Base-by-base conservation (phyloP, 2,888 invertebrate genomes). In the Dusona sp. region DNA sequence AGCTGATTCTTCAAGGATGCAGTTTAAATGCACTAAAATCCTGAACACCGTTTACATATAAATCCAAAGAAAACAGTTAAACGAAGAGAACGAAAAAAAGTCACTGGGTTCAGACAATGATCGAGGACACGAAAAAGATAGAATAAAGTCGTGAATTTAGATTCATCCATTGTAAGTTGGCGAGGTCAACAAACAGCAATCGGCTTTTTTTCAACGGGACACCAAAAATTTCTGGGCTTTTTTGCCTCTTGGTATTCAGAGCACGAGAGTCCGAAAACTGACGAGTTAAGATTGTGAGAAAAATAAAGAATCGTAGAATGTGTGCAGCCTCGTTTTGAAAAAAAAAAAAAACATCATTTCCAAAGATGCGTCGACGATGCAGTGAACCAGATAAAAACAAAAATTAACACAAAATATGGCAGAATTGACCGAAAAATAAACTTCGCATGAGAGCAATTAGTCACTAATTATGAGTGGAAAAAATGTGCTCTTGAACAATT, bases 171-270 rank as follows among this genome's bases (percentile, higher is more conserved):
- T 72, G 75, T 77, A 29, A 57, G 36, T 68, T 36, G 51, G 42
- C 64, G 79, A 68, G 64, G 73, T 67, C 74, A 73, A 79, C 65
- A 75, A 48, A 79, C 72, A 65, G 54, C 61, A 65, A 33, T 54
- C 68, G 54, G 45, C 45, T 68, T 72, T 9, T 54, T 61, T 81
- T 85, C 77, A 61, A 36, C 70, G n/a, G 65, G 51, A 67, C 42
- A 77, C 61, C 61, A 51, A 29, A 61, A 79, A 45, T 79, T 70
- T 67, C 79, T 64, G 45, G 70, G 29, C 70, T 75, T 70, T 33
- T 38, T 38, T 11, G 67, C 33, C 70, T 64, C 64, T 38, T 75
- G 75, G 57, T 84, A 84, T 84, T 80, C 79, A 67, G 84, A 80
- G 79, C 84, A 42, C 68, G 54, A 51, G 42, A 13, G 54, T 75